These are phyloP conservation scores for Halictus quadricinctus DNA, from an alignment of 2,888 invertebrate species.

Conservation along the genomic window DNA sequence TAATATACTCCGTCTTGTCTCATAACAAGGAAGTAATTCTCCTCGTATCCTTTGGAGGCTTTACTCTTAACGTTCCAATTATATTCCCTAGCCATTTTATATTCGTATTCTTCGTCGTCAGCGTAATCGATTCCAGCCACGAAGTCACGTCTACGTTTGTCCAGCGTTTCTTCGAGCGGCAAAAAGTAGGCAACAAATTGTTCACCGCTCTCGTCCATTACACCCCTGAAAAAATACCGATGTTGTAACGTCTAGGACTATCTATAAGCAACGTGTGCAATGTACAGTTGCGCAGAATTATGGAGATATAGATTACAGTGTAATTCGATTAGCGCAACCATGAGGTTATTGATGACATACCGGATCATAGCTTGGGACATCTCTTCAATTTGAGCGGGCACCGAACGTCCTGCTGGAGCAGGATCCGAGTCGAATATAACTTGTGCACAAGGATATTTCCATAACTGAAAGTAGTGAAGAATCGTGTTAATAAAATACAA, in stretches of 20 bases:
- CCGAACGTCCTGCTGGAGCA: conserved; percentile 93
- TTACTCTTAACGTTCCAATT: conserved; percentile 99
- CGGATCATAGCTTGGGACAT: conserved; percentile 99
- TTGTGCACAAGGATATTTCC: conserved; percentile 99
- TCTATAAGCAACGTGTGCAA: background rate
- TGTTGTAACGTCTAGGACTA: background rate
- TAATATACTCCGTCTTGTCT: conserved; percentile 94
- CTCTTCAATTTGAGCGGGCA: conserved; percentile 95
- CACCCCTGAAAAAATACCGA: conserved; percentile 88
- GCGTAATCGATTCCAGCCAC: conserved; percentile 90
- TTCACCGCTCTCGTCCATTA: conserved; percentile 99
- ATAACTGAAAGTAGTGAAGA: conserved; percentile 84
- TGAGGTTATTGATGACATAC: conserved; percentile 81
- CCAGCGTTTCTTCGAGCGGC: conserved; percentile 95
- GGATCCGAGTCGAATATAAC: conserved; percentile 99
- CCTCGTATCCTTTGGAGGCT: conserved; percentile 96
- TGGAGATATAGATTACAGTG: background rate
- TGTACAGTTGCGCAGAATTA: background rate
- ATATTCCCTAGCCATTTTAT: conserved; percentile 98
- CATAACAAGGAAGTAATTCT: conserved; percentile 98
- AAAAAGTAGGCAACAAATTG: conserved; percentile 99
- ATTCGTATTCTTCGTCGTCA: conserved; percentile 97
- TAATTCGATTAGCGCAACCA: background rate
- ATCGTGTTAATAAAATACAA: background rate
- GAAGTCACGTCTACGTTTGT: conserved; percentile 93